A percentile compares a stretch with the other conserved stretches of the same genome.
phyloP scores from a whole-genome alignment of 2,888 invertebrate genomes.

The Sarcophaga carnaria region DNA sequence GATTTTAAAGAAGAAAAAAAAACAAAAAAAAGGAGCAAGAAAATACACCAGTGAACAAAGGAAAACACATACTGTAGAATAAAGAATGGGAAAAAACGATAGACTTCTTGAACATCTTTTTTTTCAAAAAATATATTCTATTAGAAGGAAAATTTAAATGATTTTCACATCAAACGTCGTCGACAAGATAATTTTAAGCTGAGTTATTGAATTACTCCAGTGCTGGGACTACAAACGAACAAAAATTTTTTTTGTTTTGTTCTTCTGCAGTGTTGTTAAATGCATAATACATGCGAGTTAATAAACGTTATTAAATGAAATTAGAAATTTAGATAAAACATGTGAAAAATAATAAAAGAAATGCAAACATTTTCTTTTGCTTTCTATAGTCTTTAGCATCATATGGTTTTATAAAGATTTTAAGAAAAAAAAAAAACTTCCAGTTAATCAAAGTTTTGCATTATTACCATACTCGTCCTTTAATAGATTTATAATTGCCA shows the following conservation, averaged over 20 bases:
- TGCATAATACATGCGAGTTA: neutral
- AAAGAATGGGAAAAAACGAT: neutral
- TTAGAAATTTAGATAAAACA: neutral
- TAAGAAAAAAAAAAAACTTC: too few relatives aligned
- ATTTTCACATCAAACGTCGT: slow-evolving; percentile 25
- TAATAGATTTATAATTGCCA: too few relatives aligned
- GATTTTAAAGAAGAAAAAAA: too few relatives aligned
- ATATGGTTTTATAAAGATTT: too few relatives aligned
- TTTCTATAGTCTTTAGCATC: too few relatives aligned
- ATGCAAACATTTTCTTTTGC: neutral
- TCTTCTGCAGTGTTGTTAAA: too few relatives aligned
- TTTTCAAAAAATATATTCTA: slow-evolving; percentile 14
- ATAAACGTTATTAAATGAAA: neutral
- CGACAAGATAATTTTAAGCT: slow-evolving; percentile 18
- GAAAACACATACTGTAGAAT: neutral
- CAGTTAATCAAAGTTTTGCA: too few relatives aligned
- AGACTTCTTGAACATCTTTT: slow-evolving; percentile 13
- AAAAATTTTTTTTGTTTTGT: neutral
- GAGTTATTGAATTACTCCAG: slow-evolving; percentile 33
- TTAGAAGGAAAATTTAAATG: slow-evolving; percentile 41
- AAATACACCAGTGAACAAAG: neutral
- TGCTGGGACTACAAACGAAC: slow-evolving; percentile 14
- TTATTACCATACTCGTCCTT: too few relatives aligned
- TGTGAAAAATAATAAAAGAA: neutral
- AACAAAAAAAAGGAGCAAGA: neutral